A percentile compares a stretch with the other conserved stretches of the same genome.
These are phyloP conservation scores for Catocala sponsa DNA, from an alignment of 2,888 invertebrate species.

Conservation along the genomic window DNA sequence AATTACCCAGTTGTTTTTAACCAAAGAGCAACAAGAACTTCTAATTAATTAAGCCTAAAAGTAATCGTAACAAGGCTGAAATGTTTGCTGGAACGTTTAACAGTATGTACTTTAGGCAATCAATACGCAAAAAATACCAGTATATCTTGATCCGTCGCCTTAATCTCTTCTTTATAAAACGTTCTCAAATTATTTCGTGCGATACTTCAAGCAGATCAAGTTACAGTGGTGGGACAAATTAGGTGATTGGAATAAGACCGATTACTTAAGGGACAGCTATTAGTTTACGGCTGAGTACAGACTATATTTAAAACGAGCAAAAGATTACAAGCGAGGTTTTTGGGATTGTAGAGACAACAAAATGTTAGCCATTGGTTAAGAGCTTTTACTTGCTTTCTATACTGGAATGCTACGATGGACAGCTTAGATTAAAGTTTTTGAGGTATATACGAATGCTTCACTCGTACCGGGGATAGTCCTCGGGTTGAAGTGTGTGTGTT, in stretches of 20 bases:
- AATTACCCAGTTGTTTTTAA: too few species aligned
- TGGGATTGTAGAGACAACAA: too few species aligned
- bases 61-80: neutral
- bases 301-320: neutral
- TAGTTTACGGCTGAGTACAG: neutral
- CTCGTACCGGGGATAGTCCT: too few species aligned
- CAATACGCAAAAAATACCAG: conserved; percentile 23
- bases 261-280: conserved; percentile 16
- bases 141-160: conserved; percentile 15
- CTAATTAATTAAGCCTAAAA: conserved; percentile 23
- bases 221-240: conserved; percentile 13
- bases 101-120: conserved; percentile 14
- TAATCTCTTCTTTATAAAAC: conserved; percentile 12
- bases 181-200: neutral
- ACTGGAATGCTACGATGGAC: too few species aligned
- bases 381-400: too few species aligned
- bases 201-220: conserved; percentile 10
- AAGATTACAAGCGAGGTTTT: too few species aligned
- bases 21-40: too few species aligned
- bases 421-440: too few species aligned
- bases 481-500: too few species aligned
- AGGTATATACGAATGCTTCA: too few species aligned
- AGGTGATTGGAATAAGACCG: conserved; percentile 9
- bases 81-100: conserved; percentile 7
- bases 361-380: too few species aligned